Percentiles rank a stretch among this genome's conserved stretches.
Conservation (phyloP, 2,888 invertebrate genomes). For the Minunthozetes semirufus region DNA sequence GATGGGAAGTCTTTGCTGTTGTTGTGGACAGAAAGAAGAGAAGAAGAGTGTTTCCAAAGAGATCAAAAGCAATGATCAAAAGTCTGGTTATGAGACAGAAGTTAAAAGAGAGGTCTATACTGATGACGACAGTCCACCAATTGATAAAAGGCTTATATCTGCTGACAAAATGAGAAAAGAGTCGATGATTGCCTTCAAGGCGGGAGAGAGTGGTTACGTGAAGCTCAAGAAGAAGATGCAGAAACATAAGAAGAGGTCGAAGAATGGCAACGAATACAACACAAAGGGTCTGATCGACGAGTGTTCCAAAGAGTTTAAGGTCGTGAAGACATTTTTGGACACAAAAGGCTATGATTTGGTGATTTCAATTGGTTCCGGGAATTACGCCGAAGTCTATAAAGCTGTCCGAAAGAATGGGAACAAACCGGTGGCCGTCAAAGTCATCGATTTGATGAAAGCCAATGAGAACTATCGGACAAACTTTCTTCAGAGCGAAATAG, state of each 20-base stretch:
- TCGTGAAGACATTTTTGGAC: background rate
- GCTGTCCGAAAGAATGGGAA: background rate
- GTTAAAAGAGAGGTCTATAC: too few species aligned
- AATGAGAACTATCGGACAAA: slow-evolving; percentile 40
- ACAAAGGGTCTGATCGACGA: background rate
- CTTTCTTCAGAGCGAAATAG: slow-evolving; percentile 49
- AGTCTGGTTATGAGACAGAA: too few species aligned
- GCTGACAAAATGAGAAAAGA: too few species aligned
- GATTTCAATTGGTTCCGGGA: background rate
- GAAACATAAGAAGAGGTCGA: background rate
- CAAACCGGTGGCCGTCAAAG: slow-evolving; percentile 10
- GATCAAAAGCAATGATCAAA: too few species aligned
- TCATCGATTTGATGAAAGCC: slow-evolving; percentile 17
- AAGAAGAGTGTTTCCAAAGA: too few species aligned
- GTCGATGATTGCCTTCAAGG: too few species aligned
- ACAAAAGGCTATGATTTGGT: slow-evolving; percentile 8
- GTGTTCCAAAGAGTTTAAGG: background rate
- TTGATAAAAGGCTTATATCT: too few species aligned
- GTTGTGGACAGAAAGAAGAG: too few species aligned
- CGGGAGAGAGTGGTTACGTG: too few species aligned
- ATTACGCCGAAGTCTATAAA: slow-evolving; percentile 11
- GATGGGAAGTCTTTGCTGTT: too few species aligned
- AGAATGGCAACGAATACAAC: background rate
- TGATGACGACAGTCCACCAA: too few species aligned
- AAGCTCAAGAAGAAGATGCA: too few species aligned